Conservation (phyloP, 1,140 invertebrate species). For the Conopomorpha cramerella region DNA sequence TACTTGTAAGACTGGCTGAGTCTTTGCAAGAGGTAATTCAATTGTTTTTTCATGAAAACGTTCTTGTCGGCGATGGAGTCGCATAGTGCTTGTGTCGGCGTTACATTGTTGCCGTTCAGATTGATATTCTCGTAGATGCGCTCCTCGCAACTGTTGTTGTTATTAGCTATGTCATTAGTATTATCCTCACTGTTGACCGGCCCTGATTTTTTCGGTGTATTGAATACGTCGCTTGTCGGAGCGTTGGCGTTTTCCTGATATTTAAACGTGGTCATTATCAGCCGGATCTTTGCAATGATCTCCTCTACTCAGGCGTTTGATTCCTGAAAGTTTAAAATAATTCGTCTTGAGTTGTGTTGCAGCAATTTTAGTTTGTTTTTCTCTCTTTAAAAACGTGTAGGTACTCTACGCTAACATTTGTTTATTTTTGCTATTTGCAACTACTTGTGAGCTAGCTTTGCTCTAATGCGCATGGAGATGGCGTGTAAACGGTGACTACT, state of each 20-base stretch:
- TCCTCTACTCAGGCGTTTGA: constrained; percentile 78
- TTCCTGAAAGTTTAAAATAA: too few species aligned
- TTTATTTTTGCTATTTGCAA: too few species aligned
- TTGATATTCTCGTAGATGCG: constrained; percentile 43
- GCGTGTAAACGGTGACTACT: constrained; percentile 11
- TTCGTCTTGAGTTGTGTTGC: too few species aligned
- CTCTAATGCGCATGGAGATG: constrained; percentile 25
- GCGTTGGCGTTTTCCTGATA: constrained; percentile 67
- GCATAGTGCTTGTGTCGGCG: constrained; percentile 46
- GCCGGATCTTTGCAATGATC: constrained; percentile 78
- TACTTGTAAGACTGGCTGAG: constrained; percentile 65
- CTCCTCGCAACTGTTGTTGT: constrained; percentile 17
- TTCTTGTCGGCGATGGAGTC: constrained; percentile 54
- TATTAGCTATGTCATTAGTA: constrained; percentile 32
- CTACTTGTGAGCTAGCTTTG: too few species aligned
- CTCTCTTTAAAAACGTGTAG: too few species aligned
- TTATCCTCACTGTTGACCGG: constrained; percentile 27
- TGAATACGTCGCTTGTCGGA: constrained; percentile 53
- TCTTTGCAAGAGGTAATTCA: constrained; percentile 64
- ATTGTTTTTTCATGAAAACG: constrained; percentile 53
- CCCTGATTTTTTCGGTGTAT: constrained; percentile 30
- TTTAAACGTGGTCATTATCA: constrained; percentile 73
- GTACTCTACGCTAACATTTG: too few species aligned
- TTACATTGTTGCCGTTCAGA: constrained; percentile 41
- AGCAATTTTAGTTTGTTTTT: too few species aligned